A percentile compares a stretch with the other conserved stretches of the same genome.
phyloP scores from a whole-genome alignment of 53 echinoderm and acorn worm genomes.

The Paracentrotus lividus region DNA sequence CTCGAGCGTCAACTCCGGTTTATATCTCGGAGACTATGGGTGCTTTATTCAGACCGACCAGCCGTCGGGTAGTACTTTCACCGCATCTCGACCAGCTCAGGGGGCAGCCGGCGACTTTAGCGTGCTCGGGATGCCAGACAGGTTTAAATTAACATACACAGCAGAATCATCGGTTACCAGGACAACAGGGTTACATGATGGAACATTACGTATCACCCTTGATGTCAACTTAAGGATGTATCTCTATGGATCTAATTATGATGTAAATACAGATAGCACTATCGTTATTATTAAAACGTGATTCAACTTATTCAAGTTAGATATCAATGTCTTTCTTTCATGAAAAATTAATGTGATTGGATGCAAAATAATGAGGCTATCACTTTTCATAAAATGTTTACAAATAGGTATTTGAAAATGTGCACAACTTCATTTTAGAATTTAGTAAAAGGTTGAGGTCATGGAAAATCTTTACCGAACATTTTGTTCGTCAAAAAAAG shows the following conservation, averaged over 20 bases:
- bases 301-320: too few species aligned
- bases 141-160: background rate
- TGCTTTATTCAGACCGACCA: background rate
- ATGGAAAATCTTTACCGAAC: too few species aligned
- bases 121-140: background rate
- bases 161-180: background rate
- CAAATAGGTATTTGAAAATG: too few species aligned
- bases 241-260: background rate
- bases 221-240: background rate
- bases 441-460: too few species aligned
- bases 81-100: background rate
- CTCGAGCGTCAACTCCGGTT: background rate
- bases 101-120: background rate
- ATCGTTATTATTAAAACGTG: too few species aligned
- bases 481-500: too few species aligned
- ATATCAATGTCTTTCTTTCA: too few species aligned
- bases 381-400: too few species aligned
- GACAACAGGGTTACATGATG: background rate
- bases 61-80: background rate
- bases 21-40: slow-evolving; percentile 6
- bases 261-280: slow-evolving; percentile 12
- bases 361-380: too few species aligned
- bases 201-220: background rate
- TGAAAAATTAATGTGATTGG: too few species aligned
- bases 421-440: too few species aligned